Conservation (phyloP, 30 jellyfish, hydroid and myxozoan genomes). For the Haliclystus octoradiatus region DNA sequence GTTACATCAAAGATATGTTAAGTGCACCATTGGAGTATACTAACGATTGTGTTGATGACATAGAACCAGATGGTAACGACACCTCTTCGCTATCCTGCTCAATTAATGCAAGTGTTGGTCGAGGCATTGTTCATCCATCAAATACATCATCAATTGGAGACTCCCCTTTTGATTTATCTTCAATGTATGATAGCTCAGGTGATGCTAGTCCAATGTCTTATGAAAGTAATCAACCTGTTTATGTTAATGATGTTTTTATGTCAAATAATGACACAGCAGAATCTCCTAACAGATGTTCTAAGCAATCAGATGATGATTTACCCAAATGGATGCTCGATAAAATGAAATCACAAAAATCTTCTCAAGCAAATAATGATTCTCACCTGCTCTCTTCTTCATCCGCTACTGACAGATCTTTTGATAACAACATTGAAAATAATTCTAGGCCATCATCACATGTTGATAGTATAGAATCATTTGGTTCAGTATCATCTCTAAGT, state of each 20-base stretch:
- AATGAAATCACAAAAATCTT: neutral
- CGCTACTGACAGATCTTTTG: too few species aligned
- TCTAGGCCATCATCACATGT: neutral
- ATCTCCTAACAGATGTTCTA: neutral
- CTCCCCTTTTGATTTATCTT: neutral
- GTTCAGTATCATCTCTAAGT: neutral
- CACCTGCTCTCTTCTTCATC: neutral
- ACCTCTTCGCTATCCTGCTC: neutral
- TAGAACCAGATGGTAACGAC: neutral
- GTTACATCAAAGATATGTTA: slow-evolving; percentile 61
- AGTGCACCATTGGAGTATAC: too few species aligned
- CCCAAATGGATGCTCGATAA: neutral
- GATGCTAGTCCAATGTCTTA: neutral
- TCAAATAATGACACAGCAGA: neutral
- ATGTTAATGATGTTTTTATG: neutral
- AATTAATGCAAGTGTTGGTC: too few species aligned
- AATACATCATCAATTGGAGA: too few species aligned
- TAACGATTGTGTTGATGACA: too few species aligned
- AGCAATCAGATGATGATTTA: neutral
- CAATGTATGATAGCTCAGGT: neutral
- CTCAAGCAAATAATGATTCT: neutral
- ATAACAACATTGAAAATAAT: neutral
- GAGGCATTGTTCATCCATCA: too few species aligned
- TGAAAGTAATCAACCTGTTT: neutral
- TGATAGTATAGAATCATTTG: too few species aligned